Percentiles rank a stretch among this genome's conserved stretches.
phyloP scores from a whole-genome alignment of 1,140 invertebrate species.

The Bombyx mandarina region DNA sequence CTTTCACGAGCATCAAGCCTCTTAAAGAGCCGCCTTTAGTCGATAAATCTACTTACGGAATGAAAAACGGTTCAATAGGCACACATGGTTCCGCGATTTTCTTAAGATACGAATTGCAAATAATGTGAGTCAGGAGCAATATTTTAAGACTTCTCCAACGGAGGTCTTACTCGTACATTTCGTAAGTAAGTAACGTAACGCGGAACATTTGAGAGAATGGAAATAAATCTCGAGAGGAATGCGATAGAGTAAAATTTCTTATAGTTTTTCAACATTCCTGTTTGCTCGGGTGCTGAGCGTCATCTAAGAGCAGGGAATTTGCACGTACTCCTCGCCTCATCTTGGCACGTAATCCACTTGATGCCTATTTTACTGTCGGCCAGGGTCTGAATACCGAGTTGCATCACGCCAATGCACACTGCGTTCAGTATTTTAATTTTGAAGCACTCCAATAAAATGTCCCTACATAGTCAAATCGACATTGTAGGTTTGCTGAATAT shows the following conservation, averaged over 20 bases:
- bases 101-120: slow-evolving; percentile 5
- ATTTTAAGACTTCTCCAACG: not conserved
- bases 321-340: slow-evolving; percentile 37
- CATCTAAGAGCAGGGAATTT: slow-evolving; percentile 26
- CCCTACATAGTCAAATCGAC: slow-evolving; percentile 4
- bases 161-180: not conserved
- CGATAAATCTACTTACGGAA: slow-evolving; percentile 5
- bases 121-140: not conserved
- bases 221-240: slow-evolving; percentile 16
- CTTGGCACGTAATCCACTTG: slow-evolving; percentile 36
- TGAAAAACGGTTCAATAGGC: slow-evolving; percentile 1
- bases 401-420: slow-evolving; percentile 26
- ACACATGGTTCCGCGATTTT: slow-evolving; percentile 3
- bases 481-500: no score
- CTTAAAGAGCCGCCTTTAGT: slow-evolving; percentile 6
- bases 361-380: slow-evolving; percentile 45
- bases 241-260: slow-evolving; percentile 23
- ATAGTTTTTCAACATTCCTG: slow-evolving; percentile 16
- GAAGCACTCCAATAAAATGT: slow-evolving; percentile 17
- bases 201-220: slow-evolving; percentile 6
- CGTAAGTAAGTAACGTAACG: not conserved
- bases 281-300: slow-evolving; percentile 18
- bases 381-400: slow-evolving; percentile 25
- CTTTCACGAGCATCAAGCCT: slow-evolving; percentile 8
- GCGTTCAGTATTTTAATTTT: slow-evolving; percentile 19